These are phyloP conservation scores for Brachyistius frenatus DNA, from an alignment of 2,113 vertebrate species.

Conservation along the genomic window DNA sequence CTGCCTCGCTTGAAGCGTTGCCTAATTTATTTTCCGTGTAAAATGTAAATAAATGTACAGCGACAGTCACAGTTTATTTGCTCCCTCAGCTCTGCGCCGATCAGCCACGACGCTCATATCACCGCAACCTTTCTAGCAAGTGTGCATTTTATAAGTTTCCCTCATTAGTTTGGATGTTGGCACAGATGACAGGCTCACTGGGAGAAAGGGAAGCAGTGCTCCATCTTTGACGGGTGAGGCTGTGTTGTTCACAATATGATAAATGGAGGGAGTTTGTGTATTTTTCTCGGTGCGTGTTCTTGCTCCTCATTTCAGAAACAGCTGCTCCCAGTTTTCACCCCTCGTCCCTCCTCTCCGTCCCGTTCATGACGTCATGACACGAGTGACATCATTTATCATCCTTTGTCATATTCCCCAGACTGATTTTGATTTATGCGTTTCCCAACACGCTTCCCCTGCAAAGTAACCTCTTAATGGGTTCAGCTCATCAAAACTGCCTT, in stretches of 20 bases:
- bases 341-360: background rate
- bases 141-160: background rate
- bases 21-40: too few relatives aligned
- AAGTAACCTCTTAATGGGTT: constrained; percentile 11
- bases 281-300: constrained; percentile 30
- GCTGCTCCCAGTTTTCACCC: constrained; percentile 30
- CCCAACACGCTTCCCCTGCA: background rate
- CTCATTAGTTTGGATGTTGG: background rate
- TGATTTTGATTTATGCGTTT: constrained; percentile 7
- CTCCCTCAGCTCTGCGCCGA: too few relatives aligned
- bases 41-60: too few relatives aligned
- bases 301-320: constrained; percentile 39
- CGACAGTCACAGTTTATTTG: too few relatives aligned
- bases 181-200: background rate
- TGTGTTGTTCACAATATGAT: background rate
- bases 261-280: constrained; percentile 50
- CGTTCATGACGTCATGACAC: background rate
- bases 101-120: too few relatives aligned
- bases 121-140: background rate
- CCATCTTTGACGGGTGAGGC: background rate
- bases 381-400: constrained; percentile 15
- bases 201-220: background rate
- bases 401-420: background rate
- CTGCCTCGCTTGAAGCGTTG: too few relatives aligned
- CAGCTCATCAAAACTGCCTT: constrained; percentile 12